Conservation (phyloP, 1,140 invertebrate species). For the Limonius californicus region DNA sequence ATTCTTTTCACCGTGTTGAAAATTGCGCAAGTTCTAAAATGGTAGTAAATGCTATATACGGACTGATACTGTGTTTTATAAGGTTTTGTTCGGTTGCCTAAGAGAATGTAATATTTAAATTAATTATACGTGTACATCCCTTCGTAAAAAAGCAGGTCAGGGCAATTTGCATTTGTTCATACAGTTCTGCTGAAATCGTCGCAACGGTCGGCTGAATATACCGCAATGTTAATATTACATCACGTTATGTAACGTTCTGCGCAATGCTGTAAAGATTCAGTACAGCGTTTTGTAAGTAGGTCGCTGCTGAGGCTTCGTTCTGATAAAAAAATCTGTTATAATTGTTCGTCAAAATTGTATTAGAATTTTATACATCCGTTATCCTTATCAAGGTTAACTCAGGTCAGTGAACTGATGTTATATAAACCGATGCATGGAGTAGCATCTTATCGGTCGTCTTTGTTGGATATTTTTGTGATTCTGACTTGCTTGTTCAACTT, state of each 20-base stretch:
- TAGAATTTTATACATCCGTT: neutral
- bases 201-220: neutral
- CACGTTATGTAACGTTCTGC: neutral
- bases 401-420: neutral
- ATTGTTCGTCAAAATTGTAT: neutral
- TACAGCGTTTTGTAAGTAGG: neutral
- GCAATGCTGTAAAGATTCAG: neutral
- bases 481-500: no score
- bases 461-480: no score
- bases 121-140: no score
- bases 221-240: constrained; percentile 1
- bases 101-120: no score
- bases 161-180: neutral
- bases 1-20: no score
- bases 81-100: no score
- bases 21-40: no score
- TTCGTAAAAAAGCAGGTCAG: neutral
- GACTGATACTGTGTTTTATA: no score
- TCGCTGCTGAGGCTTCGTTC: neutral
- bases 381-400: neutral
- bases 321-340: neutral
- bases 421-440: no score
- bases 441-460: no score
- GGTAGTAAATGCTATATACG: no score
- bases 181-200: neutral